A percentile compares a stretch with the other conserved stretches of the same genome.
Conservation (phyloP, 1,140 invertebrate genomes). For the Tenebrio molitor region DNA sequence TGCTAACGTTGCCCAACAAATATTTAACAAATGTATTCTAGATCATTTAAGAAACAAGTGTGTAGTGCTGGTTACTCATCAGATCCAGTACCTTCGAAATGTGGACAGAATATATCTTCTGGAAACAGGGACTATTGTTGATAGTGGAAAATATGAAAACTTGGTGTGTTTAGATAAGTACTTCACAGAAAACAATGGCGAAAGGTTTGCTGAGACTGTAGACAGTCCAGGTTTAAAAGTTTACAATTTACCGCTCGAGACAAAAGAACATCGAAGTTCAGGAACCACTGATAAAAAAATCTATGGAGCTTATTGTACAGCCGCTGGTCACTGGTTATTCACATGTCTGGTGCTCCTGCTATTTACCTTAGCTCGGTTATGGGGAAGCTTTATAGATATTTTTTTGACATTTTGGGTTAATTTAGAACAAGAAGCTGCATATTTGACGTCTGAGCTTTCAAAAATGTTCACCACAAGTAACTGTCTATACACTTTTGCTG, state of each 20-base stretch:
- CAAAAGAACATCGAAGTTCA: conserved; percentile 46
- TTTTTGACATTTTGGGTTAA: conserved; percentile 74
- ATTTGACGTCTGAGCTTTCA: background rate
- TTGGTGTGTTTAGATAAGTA: conserved; percentile 65
- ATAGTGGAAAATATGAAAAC: conserved; percentile 73
- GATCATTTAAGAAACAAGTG: conserved; percentile 78
- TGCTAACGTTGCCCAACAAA: conserved; percentile 75
- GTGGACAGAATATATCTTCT: conserved; percentile 77
- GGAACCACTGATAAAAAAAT: conserved; percentile 71
- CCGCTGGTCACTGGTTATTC: conserved; percentile 69
- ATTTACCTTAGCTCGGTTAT: conserved; percentile 71
- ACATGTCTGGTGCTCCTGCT: conserved; percentile 68
- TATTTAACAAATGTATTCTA: conserved; percentile 77
- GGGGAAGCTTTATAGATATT: conserved; percentile 75
- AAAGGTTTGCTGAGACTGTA: conserved; percentile 52
- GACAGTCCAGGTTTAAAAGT: conserved; percentile 54
- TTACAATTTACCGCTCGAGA: conserved; percentile 32
- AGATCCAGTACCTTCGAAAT: conserved; percentile 84
- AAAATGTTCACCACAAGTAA: background rate
- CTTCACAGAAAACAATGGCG: conserved; percentile 58
- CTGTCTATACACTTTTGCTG: too few relatives aligned
- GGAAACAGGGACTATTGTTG: conserved; percentile 72
- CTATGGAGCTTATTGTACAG: conserved; percentile 73
- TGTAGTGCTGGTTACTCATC: conserved; percentile 86
- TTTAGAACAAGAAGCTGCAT: background rate